These are phyloP conservation scores for Paedocypris sp. DNA, from an alignment of 2,113 vertebrate genomes.

Conservation along the genomic window DNA sequence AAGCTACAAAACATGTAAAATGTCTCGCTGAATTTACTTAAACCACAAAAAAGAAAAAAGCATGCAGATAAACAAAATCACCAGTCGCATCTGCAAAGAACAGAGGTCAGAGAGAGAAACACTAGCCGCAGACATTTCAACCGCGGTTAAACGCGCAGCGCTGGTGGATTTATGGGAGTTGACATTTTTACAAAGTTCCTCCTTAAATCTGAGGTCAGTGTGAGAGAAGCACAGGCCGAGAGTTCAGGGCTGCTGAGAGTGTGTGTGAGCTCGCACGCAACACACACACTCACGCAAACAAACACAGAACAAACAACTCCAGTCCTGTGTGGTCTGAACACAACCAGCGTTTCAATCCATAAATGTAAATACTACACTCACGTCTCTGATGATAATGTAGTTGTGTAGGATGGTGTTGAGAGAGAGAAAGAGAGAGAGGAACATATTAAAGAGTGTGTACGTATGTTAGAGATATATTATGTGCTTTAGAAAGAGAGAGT, in stretches of 20 bases:
- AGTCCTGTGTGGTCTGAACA: conserved; percentile 28
- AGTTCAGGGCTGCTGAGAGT: conserved; percentile 18
- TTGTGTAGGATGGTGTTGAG: conserved; percentile 48
- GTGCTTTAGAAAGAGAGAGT: too few species aligned
- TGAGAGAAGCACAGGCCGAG: conserved; percentile 6
- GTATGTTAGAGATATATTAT: too few species aligned
- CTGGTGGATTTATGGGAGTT: conserved; percentile 3
- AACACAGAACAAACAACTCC: conserved; percentile 25
- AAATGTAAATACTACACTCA: conserved; percentile 58
- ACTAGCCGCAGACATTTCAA: neutral
- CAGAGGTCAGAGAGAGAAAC: conserved; percentile 11
- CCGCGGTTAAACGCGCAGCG: conserved; percentile 1
- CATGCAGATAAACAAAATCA: too few species aligned
- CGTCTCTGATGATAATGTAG: conserved; percentile 63
- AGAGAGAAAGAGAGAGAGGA: conserved; percentile 24
- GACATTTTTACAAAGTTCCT: conserved; percentile 9
- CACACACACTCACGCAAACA: conserved; percentile 5
- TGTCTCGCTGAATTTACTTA: neutral
- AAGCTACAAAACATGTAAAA: neutral
- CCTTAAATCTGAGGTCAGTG: conserved; percentile 24
- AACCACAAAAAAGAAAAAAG: neutral
- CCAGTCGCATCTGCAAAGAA: conserved; percentile 8
- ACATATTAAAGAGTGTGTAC: too few species aligned
- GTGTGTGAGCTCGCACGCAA: conserved; percentile 25
- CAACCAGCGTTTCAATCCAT: conserved; percentile 53